phyloP scores from a whole-genome alignment of 2,797 vertebrate genomes.

The Hydrocynus forskahlii region DNA sequence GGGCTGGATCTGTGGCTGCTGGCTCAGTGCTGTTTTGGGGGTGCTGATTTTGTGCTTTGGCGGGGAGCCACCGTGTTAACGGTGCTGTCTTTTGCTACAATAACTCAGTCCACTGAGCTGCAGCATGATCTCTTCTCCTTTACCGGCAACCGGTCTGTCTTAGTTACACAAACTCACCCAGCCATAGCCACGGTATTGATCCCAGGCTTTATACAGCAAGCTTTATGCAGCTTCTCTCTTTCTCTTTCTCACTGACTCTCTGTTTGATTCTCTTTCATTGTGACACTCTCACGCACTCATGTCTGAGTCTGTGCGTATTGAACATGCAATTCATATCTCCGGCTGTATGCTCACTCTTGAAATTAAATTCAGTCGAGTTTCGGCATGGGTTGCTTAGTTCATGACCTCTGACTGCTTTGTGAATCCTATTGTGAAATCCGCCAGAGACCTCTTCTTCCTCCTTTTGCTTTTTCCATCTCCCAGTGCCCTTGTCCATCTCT shows the following conservation, averaged over 20 bases:
- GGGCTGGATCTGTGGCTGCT: conserved; percentile 19
- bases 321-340: conserved; percentile 69
- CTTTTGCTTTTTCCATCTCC: conserved; percentile 14
- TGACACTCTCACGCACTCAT: conserved; percentile 13
- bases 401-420: conserved; percentile 52
- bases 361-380: conserved; percentile 43
- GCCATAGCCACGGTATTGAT: background rate
- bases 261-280: background rate
- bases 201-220: conserved; percentile 4
- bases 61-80: conserved; percentile 60
- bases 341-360: conserved; percentile 65
- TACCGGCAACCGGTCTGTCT: conserved; percentile 17
- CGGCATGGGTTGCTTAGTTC: conserved; percentile 38
- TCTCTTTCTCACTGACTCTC: background rate
- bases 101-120: conserved; percentile 69
- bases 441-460: conserved; percentile 34
- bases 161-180: conserved; percentile 26
- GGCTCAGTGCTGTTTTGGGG: conserved; percentile 41
- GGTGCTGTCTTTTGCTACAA: conserved; percentile 64
- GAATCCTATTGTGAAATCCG: conserved; percentile 49
- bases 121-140: conserved; percentile 24
- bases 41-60: conserved; percentile 56
- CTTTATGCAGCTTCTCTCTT: conserved; percentile 13
- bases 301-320: conserved; percentile 65
- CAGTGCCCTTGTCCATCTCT: conserved; percentile 52